A percentile compares a stretch with the other conserved stretches of the same genome.
phyloP scores from a whole-genome alignment of 2,113 vertebrate genomes.

The Panurus biarmicus region DNA sequence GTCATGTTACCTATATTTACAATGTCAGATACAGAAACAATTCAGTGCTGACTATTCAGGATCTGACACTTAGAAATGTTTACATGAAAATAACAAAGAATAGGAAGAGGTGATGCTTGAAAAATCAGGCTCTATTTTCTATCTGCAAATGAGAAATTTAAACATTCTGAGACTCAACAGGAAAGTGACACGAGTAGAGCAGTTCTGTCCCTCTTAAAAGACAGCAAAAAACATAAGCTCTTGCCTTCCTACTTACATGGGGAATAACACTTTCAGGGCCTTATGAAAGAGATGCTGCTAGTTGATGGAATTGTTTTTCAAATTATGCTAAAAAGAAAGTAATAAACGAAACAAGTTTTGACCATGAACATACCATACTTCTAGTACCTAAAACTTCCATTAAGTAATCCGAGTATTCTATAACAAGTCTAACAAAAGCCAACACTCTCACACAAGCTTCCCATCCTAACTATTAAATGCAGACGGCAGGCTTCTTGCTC shows the following conservation, averaged over 20 bases:
- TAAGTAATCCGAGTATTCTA: neutral
- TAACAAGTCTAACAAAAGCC: neutral
- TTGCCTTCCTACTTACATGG: neutral
- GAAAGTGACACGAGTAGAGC: neutral
- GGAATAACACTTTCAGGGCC: neutral
- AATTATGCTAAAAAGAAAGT: neutral
- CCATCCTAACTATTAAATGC: neutral
- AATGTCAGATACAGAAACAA: neutral
- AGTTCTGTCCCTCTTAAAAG: neutral
- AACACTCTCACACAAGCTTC: neutral
- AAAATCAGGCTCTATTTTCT: neutral
- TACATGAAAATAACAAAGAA: neutral
- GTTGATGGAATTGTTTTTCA: neutral
- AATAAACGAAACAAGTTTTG: neutral
- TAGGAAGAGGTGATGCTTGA: neutral
- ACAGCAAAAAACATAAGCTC: neutral
- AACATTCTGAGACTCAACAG: slow-evolving; percentile 5
- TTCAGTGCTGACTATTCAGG: neutral
- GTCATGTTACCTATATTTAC: neutral
- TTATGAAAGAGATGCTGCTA: neutral
- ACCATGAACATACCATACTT: neutral
- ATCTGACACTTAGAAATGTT: neutral
- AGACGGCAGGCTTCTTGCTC: neutral
- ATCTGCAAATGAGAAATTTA: neutral
- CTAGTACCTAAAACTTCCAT: neutral